A percentile compares a stretch with the other conserved stretches of the same genome.
Conservation (phyloP, 2,888 invertebrate species). For the Alitta virens region DNA sequence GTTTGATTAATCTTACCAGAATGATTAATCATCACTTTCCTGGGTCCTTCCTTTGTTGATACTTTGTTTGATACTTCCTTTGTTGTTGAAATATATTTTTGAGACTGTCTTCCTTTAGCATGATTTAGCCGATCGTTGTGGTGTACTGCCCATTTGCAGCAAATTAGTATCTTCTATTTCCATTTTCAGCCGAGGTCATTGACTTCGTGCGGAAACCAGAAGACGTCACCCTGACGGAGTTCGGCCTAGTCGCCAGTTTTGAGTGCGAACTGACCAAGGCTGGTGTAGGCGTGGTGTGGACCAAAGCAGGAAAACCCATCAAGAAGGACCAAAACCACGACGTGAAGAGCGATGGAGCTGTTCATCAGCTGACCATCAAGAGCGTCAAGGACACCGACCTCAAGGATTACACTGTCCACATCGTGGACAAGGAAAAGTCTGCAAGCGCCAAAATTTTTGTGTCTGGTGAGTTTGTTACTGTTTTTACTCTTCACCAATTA, state of each 20-base stretch:
- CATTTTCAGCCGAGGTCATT: conserved; percentile 33
- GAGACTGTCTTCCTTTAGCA: too few species aligned
- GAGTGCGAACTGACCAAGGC: conserved; percentile 78
- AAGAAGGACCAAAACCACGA: conserved; percentile 18
- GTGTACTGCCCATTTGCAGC: too few species aligned
- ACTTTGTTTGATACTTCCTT: too few species aligned
- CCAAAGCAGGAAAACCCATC: conserved; percentile 9
- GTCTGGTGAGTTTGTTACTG: conserved; percentile 51
- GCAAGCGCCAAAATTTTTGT: conserved; percentile 49
- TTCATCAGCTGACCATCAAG: conserved; percentile 80
- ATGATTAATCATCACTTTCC: too few species aligned
- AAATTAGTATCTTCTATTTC: background rate
- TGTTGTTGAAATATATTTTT: too few species aligned
- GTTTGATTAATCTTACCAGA: too few species aligned
- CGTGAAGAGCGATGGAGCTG: conserved; percentile 18
- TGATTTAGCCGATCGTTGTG: too few species aligned
- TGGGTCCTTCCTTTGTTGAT: too few species aligned
- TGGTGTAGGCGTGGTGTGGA: conserved; percentile 16
- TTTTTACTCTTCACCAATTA: too few species aligned
- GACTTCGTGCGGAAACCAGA: conserved; percentile 46
- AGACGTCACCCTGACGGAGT: conserved; percentile 43
- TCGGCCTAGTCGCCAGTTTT: conserved; percentile 56
- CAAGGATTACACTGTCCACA: conserved; percentile 40
- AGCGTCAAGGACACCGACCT: conserved; percentile 64
- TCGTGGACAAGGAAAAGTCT: conserved; percentile 41